Evolutionary conservation across 2,113 vertebrate species (phyloP).

Genomic region (Prionailurus viverrinus): DNA sequence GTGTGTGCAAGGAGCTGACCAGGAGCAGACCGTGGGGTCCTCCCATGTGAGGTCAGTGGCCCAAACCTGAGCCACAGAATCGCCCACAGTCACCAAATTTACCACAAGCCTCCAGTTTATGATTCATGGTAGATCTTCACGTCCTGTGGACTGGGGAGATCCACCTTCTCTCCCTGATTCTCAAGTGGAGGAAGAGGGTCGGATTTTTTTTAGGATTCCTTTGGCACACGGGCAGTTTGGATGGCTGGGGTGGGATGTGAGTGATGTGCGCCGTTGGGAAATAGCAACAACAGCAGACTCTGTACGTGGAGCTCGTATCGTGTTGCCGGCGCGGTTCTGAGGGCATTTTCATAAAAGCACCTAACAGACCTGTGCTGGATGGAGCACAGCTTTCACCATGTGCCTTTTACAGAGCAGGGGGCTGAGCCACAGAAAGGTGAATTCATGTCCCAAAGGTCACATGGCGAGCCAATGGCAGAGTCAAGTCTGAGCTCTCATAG

Average conservation of each 20-base stretch:
- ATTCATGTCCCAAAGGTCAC: neutral
- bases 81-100: neutral
- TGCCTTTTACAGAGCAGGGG: neutral
- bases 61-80: neutral
- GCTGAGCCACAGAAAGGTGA: neutral
- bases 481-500: rapidly evolving
- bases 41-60: neutral
- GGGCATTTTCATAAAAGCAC: neutral
- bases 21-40: neutral
- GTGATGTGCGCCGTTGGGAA: rapidly evolving
- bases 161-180: neutral
- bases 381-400: neutral
- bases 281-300: no score
- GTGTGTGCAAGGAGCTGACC: neutral
- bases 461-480: neutral
- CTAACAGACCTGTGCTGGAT: rapidly evolving
- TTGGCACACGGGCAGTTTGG: neutral
- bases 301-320: rapidly evolving
- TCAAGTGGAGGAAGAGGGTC: neutral
- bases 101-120: neutral
- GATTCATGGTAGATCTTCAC: neutral
- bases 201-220: neutral
- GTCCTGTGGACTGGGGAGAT: no score
- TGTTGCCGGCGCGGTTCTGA: neutral
- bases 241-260: neutral